Percentiles rank a stretch among this genome's conserved stretches.
Evolutionary conservation across 2,797 vertebrate genomes (phyloP).

Genomic region (Taeniopygia guttata): DNA sequence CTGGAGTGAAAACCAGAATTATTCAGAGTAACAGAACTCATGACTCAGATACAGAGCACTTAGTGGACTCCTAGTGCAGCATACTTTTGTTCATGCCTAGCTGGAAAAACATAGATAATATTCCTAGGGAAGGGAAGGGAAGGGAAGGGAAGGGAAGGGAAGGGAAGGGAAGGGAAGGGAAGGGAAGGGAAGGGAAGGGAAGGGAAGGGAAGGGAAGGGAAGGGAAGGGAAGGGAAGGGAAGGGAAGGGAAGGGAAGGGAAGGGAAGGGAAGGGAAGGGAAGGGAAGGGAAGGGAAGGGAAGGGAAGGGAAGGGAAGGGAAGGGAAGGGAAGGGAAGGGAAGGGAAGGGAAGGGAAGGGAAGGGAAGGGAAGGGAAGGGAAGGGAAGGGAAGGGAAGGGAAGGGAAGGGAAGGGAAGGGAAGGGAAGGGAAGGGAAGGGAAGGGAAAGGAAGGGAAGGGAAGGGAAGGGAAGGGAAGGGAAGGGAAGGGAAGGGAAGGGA

Average conservation of each 20-base stretch:
- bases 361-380: neutral
- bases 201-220: no score
- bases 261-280: no score
- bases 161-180: neutral
- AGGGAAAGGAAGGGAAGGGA: no score
- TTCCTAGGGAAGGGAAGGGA: neutral
- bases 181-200: no score
- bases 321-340: neutral
- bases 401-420: neutral
- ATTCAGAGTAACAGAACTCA: neutral
- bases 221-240: no score
- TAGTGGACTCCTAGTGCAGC: neutral
- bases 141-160: no score
- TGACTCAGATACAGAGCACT: neutral
- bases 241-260: no score
- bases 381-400: no score
- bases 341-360: no score
- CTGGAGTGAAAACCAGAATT: neutral
- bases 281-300: neutral
- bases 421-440: no score
- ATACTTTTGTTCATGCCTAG: fast-evolving
- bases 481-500: neutral
- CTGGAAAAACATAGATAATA: neutral
- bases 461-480: no score
- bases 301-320: no score